Evolutionary conservation across 1,140 invertebrate genomes (phyloP).

Genomic region (Monochamus saltuarius): DNA sequence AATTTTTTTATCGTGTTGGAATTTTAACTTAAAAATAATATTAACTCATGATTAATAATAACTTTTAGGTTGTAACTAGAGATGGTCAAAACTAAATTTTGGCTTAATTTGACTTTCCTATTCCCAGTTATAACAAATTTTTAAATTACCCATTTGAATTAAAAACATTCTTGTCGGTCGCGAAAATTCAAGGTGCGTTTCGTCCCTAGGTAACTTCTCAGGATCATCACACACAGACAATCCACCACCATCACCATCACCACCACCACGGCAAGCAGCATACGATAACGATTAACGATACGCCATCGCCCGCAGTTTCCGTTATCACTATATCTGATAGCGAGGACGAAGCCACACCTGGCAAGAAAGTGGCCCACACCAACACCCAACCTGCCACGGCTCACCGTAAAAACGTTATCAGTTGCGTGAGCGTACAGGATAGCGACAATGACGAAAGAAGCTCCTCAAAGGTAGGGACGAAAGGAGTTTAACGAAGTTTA

Average conservation of each 20-base stretch:
- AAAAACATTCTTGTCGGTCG: no score
- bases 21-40: no score
- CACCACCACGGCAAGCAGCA: constrained; percentile 52
- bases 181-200: no score
- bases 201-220: constrained; percentile 35
- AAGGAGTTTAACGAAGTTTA: not conserved
- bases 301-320: constrained; percentile 90
- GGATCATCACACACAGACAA: constrained; percentile 40
- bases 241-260: constrained; percentile 53
- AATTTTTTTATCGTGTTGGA: no score
- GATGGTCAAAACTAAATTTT: no score
- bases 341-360: constrained; percentile 76
- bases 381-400: constrained; percentile 33
- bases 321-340: constrained; percentile 97
- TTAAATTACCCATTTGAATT: no score
- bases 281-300: constrained; percentile 88
- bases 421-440: constrained; percentile 79
- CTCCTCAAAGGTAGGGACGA: constrained; percentile 36
- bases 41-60: no score
- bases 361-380: constrained; percentile 39
- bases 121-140: no score
- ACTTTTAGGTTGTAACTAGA: no score
- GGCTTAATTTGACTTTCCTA: no score
- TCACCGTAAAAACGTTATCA: constrained; percentile 70
- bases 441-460: constrained; percentile 74